phyloP scores from a whole-genome alignment of 2,888 invertebrate species.

The Crioceris asparagi region DNA sequence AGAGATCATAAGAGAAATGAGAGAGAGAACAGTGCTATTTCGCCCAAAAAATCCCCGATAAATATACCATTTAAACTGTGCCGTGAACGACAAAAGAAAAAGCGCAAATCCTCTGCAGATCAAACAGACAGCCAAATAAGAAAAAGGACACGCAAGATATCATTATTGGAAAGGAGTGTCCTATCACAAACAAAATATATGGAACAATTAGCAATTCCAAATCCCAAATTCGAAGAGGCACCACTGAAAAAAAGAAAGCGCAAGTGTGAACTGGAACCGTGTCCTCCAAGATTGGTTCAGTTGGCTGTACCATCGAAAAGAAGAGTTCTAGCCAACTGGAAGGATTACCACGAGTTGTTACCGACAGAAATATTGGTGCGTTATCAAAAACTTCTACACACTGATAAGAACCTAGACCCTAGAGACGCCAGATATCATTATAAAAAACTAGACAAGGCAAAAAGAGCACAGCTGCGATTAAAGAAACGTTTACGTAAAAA shows the following conservation, averaged over 20 bases:
- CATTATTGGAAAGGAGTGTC: conserved; percentile 20
- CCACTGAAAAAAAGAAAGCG: conserved; percentile 11
- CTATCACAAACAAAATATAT: conserved; percentile 26
- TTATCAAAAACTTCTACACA: conserved; percentile 28
- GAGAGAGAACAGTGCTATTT: conserved; percentile 11
- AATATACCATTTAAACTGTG: conserved; percentile 18
- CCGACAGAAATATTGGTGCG: conserved; percentile 24
- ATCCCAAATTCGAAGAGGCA: conserved; percentile 13
- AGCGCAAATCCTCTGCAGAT: conserved; percentile 6
- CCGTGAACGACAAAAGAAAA: conserved; percentile 14
- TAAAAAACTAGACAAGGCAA: conserved; percentile 25
- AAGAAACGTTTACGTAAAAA: conserved; percentile 13
- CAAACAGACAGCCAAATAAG: conserved; percentile 2
- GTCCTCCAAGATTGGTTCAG: conserved; percentile 29
- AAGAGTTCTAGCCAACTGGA: conserved; percentile 28
- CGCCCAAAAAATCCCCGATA: conserved; percentile 15
- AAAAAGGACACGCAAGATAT: conserved; percentile 12
- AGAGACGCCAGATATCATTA: conserved; percentile 29
- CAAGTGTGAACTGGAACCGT: conserved; percentile 23
- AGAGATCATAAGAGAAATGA: conserved; percentile 13
- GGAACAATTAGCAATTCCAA: conserved; percentile 23
- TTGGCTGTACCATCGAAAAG: conserved; percentile 28
- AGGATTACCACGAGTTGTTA: conserved; percentile 21
- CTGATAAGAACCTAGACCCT: conserved; percentile 28
- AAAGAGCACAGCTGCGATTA: conserved; percentile 17